Base-by-base conservation (phyloP, 1,140 invertebrate genomes). In the Schlechtendalia chinensis region DNA sequence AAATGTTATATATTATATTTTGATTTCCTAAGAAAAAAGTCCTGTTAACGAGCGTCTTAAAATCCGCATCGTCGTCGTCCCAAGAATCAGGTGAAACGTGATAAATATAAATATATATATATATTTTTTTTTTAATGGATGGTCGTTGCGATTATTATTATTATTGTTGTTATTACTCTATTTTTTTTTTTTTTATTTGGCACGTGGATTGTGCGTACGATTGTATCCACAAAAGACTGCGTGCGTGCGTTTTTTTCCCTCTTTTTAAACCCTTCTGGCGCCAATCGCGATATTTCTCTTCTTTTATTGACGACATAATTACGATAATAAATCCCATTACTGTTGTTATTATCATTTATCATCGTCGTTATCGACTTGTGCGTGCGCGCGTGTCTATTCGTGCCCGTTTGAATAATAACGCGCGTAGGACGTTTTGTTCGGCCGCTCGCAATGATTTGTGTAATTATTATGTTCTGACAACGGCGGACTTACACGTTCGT, bases 231-330 rank as follows among this genome's bases (percentile, higher is more conserved):
- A 50, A 69, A 69, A 50, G 22, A 27, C 10, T n/a, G 0, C 12
- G 65, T 50, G 39, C 67, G 45, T 69, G 39, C 45, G 39, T 50
- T 27, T 69, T 45, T 69, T 17, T n/a, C 65, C 65, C 39, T 19
- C 3, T 39, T 39, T 39, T 24, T 69, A 50, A 69, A 50, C 22
- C 67, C 67, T 69, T 50, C 45, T 39, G 67, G 67, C 67, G 67
- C 67, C 67, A 24, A 50, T 50, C 67, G n/a, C 39, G 45, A 69
- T 24, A 22, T 22, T 69, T 69, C 14, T 69, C 39, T 69, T 14
- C 22, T 27, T 69, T 69, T 17, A 50, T 69, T 22, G 45, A 69
- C 67, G 67, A 69, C 45, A 19, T 69, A 69, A 69, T 69, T 69
- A 69, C 22, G 39, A 50, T 69, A 50, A 69, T 69, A 69, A 69